Evolutionary conservation across 2,888 invertebrate species (phyloP).

Genomic region (Conchocele bisecta): DNA sequence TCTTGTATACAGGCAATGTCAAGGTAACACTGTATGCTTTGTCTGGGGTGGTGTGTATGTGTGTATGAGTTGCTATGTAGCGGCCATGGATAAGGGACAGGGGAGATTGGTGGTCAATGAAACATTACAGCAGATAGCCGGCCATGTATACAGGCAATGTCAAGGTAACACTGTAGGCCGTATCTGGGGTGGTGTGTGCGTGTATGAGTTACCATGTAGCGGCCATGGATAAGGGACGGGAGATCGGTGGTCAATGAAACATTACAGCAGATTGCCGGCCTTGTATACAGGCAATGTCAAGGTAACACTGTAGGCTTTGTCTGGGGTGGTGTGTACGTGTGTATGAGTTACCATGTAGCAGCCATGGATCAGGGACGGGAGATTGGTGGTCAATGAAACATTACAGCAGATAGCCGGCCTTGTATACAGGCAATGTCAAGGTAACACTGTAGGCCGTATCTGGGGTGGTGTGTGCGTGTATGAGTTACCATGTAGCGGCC

Average conservation of each 20-base stretch:
- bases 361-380: background rate
- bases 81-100: background rate
- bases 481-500: background rate
- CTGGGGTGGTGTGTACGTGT: background rate
- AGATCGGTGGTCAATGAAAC: constrained; percentile 22
- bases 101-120: constrained; percentile 16
- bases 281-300: constrained; percentile 27
- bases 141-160: constrained; percentile 19
- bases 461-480: background rate
- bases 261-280: constrained; percentile 15
- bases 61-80: background rate
- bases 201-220: too few relatives aligned
- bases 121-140: constrained; percentile 23
- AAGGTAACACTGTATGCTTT: constrained; percentile 17
- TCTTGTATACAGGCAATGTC: constrained; percentile 25
- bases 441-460: background rate
- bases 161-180: too few relatives aligned
- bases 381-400: constrained; percentile 15
- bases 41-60: background rate
- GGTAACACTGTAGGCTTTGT: constrained; percentile 5
- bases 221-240: too few relatives aligned
- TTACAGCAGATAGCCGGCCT: constrained; percentile 20
- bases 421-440: constrained; percentile 27
- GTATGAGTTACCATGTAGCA: background rate
- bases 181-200: too few relatives aligned